phyloP scores from a whole-genome alignment of 2,797 vertebrate genomes.

The Poliocrania exsul region DNA sequence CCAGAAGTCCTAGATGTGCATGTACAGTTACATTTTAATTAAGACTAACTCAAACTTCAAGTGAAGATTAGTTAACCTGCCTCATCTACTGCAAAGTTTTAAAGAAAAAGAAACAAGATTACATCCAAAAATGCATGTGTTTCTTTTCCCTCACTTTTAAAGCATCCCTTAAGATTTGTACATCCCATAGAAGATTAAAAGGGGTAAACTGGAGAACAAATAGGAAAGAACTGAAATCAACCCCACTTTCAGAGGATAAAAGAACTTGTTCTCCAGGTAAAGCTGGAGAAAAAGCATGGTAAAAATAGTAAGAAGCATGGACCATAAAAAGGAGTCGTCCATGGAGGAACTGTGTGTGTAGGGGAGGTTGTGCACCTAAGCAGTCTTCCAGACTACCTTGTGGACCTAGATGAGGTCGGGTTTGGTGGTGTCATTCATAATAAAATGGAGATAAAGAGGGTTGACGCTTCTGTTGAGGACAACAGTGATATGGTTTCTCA shows the following conservation, averaged over 20 bases:
- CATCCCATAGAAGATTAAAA: background rate
- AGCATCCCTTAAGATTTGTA: background rate
- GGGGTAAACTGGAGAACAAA: background rate
- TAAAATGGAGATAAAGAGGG: background rate
- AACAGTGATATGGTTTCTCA: background rate
- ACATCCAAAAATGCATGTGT: background rate
- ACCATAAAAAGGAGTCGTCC: background rate
- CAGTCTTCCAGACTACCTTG: background rate
- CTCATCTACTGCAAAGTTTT: background rate
- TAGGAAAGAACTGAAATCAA: background rate
- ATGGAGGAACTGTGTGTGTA: background rate
- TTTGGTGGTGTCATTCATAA: accelerated
- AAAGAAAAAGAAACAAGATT: background rate
- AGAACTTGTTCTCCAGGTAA: background rate
- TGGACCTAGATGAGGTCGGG: background rate
- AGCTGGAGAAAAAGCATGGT: background rate
- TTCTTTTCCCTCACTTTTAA: background rate
- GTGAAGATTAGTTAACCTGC: background rate
- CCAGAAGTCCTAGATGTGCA: background rate
- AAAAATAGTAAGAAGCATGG: background rate
- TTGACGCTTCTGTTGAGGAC: background rate
- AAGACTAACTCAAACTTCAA: background rate
- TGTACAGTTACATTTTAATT: background rate
- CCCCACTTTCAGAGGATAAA: background rate
- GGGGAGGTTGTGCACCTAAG: background rate